phyloP scores from a whole-genome alignment of 2,797 vertebrate species.

The Cercopithecus diana region DNA sequence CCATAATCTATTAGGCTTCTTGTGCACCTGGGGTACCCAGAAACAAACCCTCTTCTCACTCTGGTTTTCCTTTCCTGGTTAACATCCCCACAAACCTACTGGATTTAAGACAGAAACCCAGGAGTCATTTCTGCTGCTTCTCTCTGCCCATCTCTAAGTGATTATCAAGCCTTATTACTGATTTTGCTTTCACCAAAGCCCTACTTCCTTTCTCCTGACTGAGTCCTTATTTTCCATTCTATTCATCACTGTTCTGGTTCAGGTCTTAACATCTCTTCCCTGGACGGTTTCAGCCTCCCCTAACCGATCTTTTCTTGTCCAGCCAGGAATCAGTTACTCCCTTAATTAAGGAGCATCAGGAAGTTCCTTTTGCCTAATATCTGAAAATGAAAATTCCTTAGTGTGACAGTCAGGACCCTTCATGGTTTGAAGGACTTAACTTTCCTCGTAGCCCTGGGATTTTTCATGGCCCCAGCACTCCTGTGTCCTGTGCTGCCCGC shows the following conservation, averaged over 20 bases:
- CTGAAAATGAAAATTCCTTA: neutral
- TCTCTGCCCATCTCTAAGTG: neutral
- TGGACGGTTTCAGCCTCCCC: neutral
- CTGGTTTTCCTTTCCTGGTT: neutral
- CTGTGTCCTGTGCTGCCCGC: neutral
- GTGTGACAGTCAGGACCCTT: neutral
- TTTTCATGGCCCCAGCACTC: neutral
- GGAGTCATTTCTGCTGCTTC: neutral
- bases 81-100: neutral
- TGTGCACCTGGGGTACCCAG: neutral
- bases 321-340: neutral
- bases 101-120: neutral
- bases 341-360: neutral
- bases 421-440: neutral
- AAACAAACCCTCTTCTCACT: neutral
- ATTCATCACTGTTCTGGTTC: neutral
- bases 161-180: neutral
- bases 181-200: neutral
- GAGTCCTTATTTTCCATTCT: neutral
- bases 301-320: neutral
- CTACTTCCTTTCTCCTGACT: neutral
- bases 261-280: neutral
- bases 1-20: neutral
- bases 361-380: neutral
- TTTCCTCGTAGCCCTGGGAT: neutral